Conservation (phyloP, 2,797 vertebrate genomes). For the Eulemur coronatus region DNA sequence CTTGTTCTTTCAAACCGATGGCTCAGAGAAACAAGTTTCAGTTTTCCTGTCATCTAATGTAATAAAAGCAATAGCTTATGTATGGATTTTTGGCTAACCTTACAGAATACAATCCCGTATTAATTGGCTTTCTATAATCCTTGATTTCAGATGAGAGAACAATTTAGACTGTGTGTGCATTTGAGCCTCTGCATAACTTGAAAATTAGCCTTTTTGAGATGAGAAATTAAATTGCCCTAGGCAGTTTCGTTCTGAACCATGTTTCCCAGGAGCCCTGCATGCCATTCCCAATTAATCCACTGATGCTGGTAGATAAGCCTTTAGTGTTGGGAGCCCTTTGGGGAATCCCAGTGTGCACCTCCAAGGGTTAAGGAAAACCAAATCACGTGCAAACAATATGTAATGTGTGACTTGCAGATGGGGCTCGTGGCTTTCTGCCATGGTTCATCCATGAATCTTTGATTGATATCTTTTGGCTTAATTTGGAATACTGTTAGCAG, state of each 20-base stretch:
- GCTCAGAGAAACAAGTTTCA: conserved; percentile 41
- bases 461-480: conserved; percentile 65
- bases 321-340: conserved; percentile 32
- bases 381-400: conserved; percentile 63
- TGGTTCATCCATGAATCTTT: conserved; percentile 67
- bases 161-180: conserved; percentile 23
- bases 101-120: conserved; percentile 14
- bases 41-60: conserved; percentile 58
- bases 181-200: conserved; percentile 37
- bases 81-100: conserved; percentile 62
- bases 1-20: conserved; percentile 36
- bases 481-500: conserved; percentile 59
- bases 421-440: conserved; percentile 76
- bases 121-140: conserved; percentile 72
- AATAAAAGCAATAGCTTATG: conserved; percentile 66
- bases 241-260: conserved; percentile 56
- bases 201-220: conserved; percentile 72
- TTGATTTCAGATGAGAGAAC: conserved; percentile 68
- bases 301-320: conserved; percentile 68
- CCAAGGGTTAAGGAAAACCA: conserved; percentile 66
- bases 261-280: conserved; percentile 73
- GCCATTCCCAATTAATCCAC: conserved; percentile 78
- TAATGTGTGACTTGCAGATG: conserved; percentile 74
- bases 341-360: conserved; percentile 72
- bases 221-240: conserved; percentile 72